Percentiles rank a stretch among this genome's conserved stretches.
phyloP scores from a whole-genome alignment of 1,140 invertebrate genomes.

The Olivierus martensii region DNA sequence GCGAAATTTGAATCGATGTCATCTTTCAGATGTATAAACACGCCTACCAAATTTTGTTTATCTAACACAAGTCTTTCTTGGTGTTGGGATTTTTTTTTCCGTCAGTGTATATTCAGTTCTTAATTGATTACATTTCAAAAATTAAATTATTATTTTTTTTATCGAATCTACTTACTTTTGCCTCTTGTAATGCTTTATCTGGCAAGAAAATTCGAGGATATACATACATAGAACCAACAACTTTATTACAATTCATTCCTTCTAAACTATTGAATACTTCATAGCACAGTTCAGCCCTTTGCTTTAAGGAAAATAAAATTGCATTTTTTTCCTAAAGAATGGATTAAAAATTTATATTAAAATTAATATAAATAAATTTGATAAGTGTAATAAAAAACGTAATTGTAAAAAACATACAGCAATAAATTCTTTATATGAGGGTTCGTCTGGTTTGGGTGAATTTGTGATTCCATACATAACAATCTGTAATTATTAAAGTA shows the following conservation, averaged over 20 bases:
- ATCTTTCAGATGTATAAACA: no score
- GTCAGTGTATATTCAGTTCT: no score
- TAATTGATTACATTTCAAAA: no score
- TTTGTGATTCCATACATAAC: constrained; percentile 14
- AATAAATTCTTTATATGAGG: constrained; percentile 47
- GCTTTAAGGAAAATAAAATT: constrained; percentile 64
- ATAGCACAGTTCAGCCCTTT: constrained; percentile 64
- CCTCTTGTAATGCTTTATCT: constrained; percentile 58
- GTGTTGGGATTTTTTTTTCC: no score
- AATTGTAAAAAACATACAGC: background rate
- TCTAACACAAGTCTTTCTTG: no score
- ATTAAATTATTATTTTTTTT: no score
- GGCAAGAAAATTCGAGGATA: constrained; percentile 69
- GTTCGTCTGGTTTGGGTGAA: constrained; percentile 53
- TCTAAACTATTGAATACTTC: constrained; percentile 83
- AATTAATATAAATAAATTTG: no score
- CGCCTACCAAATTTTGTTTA: no score
- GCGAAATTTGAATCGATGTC: no score
- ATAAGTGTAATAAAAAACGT: no score
- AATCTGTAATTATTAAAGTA: constrained; percentile 1
- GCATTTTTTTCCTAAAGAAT: constrained; percentile 59
- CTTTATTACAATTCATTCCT: constrained; percentile 71
- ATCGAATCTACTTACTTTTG: constrained; percentile 38
- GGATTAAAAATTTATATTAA: constrained; percentile 29
- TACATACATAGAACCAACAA: constrained; percentile 96